Base-by-base conservation (phyloP, 2,888 invertebrate genomes). In the Ctenicera cuprea region DNA sequence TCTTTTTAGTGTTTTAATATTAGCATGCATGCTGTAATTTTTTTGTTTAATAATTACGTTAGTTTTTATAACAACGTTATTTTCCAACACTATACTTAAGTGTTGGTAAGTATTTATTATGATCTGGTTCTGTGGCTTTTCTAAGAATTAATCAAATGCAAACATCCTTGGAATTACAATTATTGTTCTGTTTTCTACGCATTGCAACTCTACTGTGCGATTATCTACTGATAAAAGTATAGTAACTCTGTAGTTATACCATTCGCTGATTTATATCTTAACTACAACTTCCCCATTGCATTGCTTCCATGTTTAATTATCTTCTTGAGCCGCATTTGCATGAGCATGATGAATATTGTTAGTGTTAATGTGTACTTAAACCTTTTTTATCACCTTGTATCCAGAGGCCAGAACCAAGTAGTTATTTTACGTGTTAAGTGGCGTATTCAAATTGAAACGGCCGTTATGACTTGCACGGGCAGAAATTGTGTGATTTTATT, bases 81-180 rank as follows among this genome's bases (percentile, higher is more conserved):
- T 33, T 33, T 33, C n/a, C 43, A 43, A 43, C 14, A 43, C n/a
- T 16, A 16, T 43, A 16, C 3, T 14, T 43, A 43, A 16, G 14
- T 43, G 2, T 14, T 43, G 5, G 4, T 20, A 48, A 18, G 7
- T 16, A 48, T 18, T 48, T 9, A 48, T 48, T 48, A 48, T 16
- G 20, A 48, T 48, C 48, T 59, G 20, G 20, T 38, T 59, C 1
- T 38, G 59, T 20, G 59, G 59, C 20, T 38, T 59, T 59, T 20
- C 59, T 59, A 59, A 38, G 38, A 20, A 37, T 20, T 59, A 59
- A 59, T 59, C 14, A 20, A 59, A 57, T 37, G 59, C 38, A 59
- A 59, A 38, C 38, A 59, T 59, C 59, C 59, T 59, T 59, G 59
- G 38, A 20, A 38, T 18, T 20, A 3, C 20, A 38, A 52, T 59